These are phyloP conservation scores for Drosophila engyochracea DNA, from an alignment of 2,888 invertebrate genomes.

Conservation along the genomic window DNA sequence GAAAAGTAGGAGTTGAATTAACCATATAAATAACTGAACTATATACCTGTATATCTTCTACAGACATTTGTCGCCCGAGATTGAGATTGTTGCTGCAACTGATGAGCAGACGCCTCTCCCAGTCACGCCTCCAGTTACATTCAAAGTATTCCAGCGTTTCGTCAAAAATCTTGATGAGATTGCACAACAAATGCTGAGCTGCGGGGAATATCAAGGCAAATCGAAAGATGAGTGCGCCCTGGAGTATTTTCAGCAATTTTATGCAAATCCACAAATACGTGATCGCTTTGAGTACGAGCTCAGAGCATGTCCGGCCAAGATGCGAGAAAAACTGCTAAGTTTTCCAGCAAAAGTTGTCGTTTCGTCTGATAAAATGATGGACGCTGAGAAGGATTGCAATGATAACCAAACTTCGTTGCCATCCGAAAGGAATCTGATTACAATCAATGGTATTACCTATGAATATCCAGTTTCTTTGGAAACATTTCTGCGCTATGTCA, in stretches of 20 bases:
- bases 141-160: conserved; percentile 29
- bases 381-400: not conserved
- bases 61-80: conserved; percentile 3
- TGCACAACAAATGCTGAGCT: conserved; percentile 41
- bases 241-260: conserved; percentile 52
- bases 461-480: conserved; percentile 16
- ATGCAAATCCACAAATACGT: conserved; percentile 41
- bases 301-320: conserved; percentile 46
- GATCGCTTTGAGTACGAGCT: conserved; percentile 31
- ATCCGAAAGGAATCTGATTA: not conserved
- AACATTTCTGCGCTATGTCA: conserved; percentile 26
- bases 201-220: conserved; percentile 24
- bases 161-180: conserved; percentile 43
- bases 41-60: not conserved
- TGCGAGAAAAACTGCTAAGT: conserved; percentile 29
- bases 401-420: not conserved
- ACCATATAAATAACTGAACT: not conserved
- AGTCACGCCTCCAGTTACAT: conserved; percentile 27
- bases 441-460: conserved; percentile 22
- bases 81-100: not conserved
- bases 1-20: conserved; percentile 13
- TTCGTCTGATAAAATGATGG: not conserved
- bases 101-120: not conserved
- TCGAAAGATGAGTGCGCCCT: conserved; percentile 22
- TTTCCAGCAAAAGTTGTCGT: not conserved